Base-by-base conservation (phyloP, 2,113 vertebrate species). In the Passer montanus region DNA sequence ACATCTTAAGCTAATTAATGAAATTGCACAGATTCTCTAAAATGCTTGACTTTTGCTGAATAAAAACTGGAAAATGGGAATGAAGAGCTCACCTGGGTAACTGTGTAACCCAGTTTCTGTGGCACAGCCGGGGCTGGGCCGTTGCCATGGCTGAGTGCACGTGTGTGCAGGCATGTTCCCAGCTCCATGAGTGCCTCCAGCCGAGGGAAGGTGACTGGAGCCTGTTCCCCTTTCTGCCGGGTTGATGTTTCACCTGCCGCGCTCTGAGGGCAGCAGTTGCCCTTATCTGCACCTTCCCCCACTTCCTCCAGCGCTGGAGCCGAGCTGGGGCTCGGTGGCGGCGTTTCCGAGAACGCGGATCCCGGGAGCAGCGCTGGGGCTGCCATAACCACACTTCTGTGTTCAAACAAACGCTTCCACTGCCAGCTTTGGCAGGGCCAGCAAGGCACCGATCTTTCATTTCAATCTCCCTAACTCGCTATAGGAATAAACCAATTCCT, bases 211-310 rank as follows among this genome's bases (percentile, higher is more conserved):
- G 4, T 78, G 69, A n/a, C 63, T 13, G 49, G 23, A 83, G 63
- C 41, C 59, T 10, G 24, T 78, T 90, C 83, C 10, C 13, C 72
- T 77, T 81, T 77, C 72, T 46, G 18, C 15, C 1, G 47, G 64
- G 21, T 81, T 67, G 68, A 15, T 59, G 56, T 92, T 90, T 95
- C 69, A 91, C 94, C 86, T 72, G 73, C 49, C 2, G 11, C 14
- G 6, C 79, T 76, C 21, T 5, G 50, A 92, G 52, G 64, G 83
- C 68, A 87, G 6, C 93, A 87, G 91, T 59, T 96, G 52, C 56
- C 35, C 75, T 96, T 90, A 81, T 87, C 94, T 84, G 67, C 84
- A 72, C 76, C 52, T 87, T 94, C 21, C 93, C 85, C 76, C 17
- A 10, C 35, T 96, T 96, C 94, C 84, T 44, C 9, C 26, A 1